phyloP scores from a whole-genome alignment of 2,113 vertebrate genomes.

The Sterna hirundo region DNA sequence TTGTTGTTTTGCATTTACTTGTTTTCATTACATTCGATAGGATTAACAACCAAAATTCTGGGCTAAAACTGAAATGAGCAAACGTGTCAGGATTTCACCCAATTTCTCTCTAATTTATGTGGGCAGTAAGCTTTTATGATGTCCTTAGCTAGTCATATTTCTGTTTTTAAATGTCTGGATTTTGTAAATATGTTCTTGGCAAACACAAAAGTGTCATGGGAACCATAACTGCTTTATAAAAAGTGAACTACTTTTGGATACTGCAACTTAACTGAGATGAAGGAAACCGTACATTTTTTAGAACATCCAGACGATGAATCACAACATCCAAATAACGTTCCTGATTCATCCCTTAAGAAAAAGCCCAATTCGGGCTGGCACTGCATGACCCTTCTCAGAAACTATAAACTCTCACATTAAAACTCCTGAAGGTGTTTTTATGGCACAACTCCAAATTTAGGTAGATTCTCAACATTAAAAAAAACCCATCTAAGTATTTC shows the following conservation, averaged over 20 bases:
- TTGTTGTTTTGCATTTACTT: neutral
- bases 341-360: neutral
- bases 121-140: neutral
- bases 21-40: neutral
- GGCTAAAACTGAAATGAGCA: neutral
- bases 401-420: neutral
- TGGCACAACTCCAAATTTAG: neutral
- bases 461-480: neutral
- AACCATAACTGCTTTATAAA: neutral
- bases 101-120: neutral
- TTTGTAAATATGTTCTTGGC: neutral
- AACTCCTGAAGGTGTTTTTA: neutral
- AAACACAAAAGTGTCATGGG: neutral
- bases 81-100: neutral
- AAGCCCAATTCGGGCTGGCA: neutral
- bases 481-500: neutral
- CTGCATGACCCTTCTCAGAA: neutral
- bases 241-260: neutral
- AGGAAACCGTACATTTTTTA: neutral
- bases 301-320: neutral
- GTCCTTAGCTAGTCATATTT: neutral
- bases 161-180: slow-evolving; percentile 3
- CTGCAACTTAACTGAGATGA: neutral
- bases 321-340: neutral
- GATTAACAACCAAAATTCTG: neutral